Evolutionary conservation across 2,888 invertebrate species (phyloP), one percentile per base, ranked within the genome.

Genomic region (Luperina testacea): DNA sequence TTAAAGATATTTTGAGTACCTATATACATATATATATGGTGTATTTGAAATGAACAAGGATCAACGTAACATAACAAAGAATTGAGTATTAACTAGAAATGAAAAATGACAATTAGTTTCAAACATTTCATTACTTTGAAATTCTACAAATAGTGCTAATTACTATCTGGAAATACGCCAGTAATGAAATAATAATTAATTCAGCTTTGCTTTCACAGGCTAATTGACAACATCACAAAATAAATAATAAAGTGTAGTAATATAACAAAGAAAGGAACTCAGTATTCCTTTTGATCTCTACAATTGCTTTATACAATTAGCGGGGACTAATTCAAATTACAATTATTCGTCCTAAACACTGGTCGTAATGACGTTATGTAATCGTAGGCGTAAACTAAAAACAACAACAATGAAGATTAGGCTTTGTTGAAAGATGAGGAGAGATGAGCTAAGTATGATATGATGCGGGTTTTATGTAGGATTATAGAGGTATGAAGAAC

Each of bases 291-390:
- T 84, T 77, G 80, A 64, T 71, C 38, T 27, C 0, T 53, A 42
- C 45, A 48, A 67, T 83, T 74, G 64, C 77, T 81, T 81, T 84
- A 72, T 63, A 81, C 72, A 84, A 84, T 84, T 81, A 77, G 70
- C 67, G 57, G 15, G 17, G 20, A 11, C 71, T 84, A 77, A 84
- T 84, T 81, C 67, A 73, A 77, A 84, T 73, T 63, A 72, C 68
- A 84, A 77, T 81, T 57, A 77, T 61, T 69, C 68, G 32, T 20
- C 27, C 68, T 81, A 77, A 72, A 72, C 69, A 63, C 24, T 24
- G 59, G 70, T n/a, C 71, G 24, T 72, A 20, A 73, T 65, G 42
- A 42, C 42, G 7, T 63, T 48, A 57, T 57, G n/a, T 42, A 42
- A 42, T 42, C 7, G 42, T 59, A 63, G 51, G 57, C 57, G 51